Evolutionary conservation across 2,113 vertebrate species (phyloP).

Genomic region (Cheirogaleus medius): DNA sequence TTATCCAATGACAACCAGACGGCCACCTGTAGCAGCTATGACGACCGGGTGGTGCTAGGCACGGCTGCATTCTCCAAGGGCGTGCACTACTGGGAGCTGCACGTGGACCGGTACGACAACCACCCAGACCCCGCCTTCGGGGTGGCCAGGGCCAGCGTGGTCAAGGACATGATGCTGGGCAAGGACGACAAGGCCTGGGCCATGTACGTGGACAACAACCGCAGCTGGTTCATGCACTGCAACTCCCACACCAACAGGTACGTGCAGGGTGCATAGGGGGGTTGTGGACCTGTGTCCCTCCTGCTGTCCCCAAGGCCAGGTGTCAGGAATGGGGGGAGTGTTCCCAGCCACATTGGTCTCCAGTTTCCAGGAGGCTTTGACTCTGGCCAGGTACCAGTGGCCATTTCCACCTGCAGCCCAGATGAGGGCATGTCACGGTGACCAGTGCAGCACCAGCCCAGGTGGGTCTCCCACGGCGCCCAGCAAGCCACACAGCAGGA

Average conservation of each 20-base stretch:
- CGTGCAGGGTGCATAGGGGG: neutral
- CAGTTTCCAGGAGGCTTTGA: neutral
- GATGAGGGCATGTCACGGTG: no score
- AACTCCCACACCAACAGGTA: conserved; percentile 99
- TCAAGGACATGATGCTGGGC: conserved; percentile 98
- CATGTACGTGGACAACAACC: conserved; percentile 99
- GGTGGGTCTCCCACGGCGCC: accelerated
- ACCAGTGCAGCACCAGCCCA: neutral
- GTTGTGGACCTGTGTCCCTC: neutral
- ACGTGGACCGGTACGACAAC: conserved; percentile 97
- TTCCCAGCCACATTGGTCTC: neutral
- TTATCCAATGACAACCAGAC: conserved; percentile 97
- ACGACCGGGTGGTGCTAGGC: conserved; percentile 96
- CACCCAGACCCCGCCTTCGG: conserved; percentile 98
- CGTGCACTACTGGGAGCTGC: conserved; percentile 96
- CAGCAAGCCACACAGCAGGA: accelerated
- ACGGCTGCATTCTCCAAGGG: conserved; percentile 98
- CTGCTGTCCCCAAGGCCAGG: no score
- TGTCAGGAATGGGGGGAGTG: neutral
- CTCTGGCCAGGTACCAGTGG: neutral
- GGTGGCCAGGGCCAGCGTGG: conserved; percentile 94
- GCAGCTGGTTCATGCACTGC: conserved; percentile 99
- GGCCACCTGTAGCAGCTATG: conserved; percentile 95
- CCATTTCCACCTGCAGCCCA: neutral
- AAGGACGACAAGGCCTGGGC: conserved; percentile 99